phyloP scores from a whole-genome alignment of 2,888 invertebrate species.

The Platerodrilus igneus region DNA sequence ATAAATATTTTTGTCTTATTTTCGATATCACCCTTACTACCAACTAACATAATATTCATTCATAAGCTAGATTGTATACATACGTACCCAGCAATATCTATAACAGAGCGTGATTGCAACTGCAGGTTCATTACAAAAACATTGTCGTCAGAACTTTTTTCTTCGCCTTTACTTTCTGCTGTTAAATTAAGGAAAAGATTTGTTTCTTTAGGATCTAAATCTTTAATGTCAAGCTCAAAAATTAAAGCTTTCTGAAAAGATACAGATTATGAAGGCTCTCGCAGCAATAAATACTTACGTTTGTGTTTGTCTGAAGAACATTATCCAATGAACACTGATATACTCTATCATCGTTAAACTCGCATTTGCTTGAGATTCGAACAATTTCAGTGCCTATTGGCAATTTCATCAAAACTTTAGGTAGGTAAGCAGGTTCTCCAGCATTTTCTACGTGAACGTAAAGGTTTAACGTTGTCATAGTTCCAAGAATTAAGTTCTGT shows the following conservation, averaged over 20 bases:
- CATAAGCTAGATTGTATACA: too few species aligned
- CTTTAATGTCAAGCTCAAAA: slow-evolving; percentile 30
- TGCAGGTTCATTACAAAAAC: too few species aligned
- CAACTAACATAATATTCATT: too few species aligned
- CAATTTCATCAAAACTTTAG: slow-evolving; percentile 31
- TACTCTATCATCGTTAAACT: slow-evolving; percentile 15
- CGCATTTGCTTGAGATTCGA: slow-evolving; percentile 31
- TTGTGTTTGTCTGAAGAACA: slow-evolving; percentile 22
- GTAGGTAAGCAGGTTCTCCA: slow-evolving; percentile 42
- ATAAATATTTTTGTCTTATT: too few species aligned
- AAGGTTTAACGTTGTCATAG: slow-evolving; percentile 32
- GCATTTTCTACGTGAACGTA: slow-evolving; percentile 36
- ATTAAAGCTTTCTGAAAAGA: slow-evolving; percentile 19
- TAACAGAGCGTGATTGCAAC: too few species aligned
- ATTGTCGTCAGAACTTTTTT: slow-evolving; percentile 31
- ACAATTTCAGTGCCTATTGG: slow-evolving; percentile 29
- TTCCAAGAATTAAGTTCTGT: slow-evolving; percentile 36
- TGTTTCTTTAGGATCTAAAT: slow-evolving; percentile 18
- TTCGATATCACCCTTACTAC: too few species aligned
- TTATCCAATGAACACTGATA: slow-evolving; percentile 33
- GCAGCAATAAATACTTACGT: slow-evolving; percentile 24
- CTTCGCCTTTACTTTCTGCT: slow-evolving; percentile 32
- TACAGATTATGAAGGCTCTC: slow-evolving; percentile 6
- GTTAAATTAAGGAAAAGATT: slow-evolving; percentile 29
- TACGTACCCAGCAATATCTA: too few species aligned